phyloP scores from a whole-genome alignment of 2,797 vertebrate species.

The Simalia tracyae region DNA sequence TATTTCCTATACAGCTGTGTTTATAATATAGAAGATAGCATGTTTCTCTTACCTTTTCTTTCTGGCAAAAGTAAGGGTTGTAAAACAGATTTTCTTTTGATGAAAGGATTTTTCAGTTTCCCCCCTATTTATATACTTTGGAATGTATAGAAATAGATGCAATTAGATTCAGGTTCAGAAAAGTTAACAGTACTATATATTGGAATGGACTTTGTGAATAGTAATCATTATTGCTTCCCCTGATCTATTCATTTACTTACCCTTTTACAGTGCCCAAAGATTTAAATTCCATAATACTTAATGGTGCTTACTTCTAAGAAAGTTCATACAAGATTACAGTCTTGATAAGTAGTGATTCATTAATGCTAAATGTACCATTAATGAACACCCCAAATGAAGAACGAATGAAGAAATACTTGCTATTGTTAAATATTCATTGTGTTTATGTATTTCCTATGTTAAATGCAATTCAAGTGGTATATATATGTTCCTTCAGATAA shows the following conservation, averaged over 20 bases:
- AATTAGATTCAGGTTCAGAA: not conserved
- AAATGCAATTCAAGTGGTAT: not conserved
- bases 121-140: not conserved
- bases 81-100: not conserved
- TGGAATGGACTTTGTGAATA: not conserved
- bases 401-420: not conserved
- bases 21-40: constrained; percentile 22
- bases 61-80: not conserved
- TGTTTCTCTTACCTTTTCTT: constrained; percentile 6
- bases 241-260: not conserved
- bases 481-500: not conserved
- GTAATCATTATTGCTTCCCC: not conserved
- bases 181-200: not conserved
- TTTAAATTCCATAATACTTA: not conserved
- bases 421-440: not conserved
- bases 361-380: not conserved
- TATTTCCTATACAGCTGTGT: constrained; percentile 23
- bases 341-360: not conserved
- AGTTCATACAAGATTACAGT: not conserved
- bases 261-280: not conserved
- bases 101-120: not conserved
- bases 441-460: not conserved
- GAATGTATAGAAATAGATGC: not conserved
- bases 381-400: not conserved
- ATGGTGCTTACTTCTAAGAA: not conserved